Conservation (phyloP, 2,888 invertebrate species). For the Epinotia nisella region DNA sequence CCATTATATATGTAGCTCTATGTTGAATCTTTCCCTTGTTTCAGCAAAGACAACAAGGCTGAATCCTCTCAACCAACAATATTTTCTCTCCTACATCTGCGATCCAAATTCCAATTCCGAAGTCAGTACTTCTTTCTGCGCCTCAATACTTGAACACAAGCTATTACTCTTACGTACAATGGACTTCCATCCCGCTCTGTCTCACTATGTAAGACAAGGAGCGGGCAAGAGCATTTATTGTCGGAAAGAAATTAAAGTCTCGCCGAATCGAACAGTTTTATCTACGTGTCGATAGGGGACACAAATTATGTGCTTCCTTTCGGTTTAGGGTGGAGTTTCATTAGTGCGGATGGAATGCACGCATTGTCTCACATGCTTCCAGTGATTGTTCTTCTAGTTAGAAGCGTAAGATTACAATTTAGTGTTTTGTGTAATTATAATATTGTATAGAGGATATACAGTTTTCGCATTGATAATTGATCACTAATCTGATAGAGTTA, state of each 20-base stretch:
- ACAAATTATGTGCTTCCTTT: constrained; percentile 83
- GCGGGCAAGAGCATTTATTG: constrained; percentile 74
- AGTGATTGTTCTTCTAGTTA: no score
- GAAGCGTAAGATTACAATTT: no score
- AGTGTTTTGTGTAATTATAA: no score
- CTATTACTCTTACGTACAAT: constrained; percentile 49
- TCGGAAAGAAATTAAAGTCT: constrained; percentile 82
- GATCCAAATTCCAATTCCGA: constrained; percentile 41
- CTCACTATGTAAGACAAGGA: constrained; percentile 58
- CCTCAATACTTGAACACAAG: constrained; percentile 45
- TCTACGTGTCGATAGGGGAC: constrained; percentile 82
- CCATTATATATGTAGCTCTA: no score
- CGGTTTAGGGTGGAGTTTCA: constrained; percentile 55
- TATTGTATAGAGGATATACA: no score
- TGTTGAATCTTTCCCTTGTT: no score
- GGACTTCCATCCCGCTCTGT: constrained; percentile 56
- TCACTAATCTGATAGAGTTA: no score
- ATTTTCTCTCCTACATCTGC: constrained; percentile 28
- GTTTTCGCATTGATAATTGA: no score
- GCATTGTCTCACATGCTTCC: no score
- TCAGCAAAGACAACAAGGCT: no score
- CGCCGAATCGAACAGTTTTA: constrained; percentile 81
- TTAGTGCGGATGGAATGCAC: constrained; percentile 33
- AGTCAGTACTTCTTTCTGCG: constrained; percentile 43
- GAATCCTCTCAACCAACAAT: constrained; percentile 20